These are phyloP conservation scores for Phoxinus phoxinus DNA, from an alignment of 2,113 vertebrate species.

Conservation along the genomic window DNA sequence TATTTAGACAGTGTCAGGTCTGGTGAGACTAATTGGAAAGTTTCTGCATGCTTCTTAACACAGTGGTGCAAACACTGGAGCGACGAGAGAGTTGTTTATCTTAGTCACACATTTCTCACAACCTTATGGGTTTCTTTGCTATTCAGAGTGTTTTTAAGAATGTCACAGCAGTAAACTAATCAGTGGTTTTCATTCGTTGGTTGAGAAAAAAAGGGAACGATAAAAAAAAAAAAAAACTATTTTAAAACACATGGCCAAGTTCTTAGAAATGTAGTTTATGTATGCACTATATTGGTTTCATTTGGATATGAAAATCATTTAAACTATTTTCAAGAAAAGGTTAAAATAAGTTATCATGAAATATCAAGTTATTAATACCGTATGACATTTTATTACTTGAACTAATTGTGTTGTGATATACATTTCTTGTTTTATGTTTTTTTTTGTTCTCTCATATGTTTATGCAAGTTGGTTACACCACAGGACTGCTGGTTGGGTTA, in stretches of 20 bases:
- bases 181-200: neutral
- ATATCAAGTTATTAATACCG: neutral
- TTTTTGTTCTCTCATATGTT: neutral
- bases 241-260: neutral
- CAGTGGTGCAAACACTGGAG: neutral
- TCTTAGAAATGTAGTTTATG: neutral
- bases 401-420: neutral
- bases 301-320: neutral
- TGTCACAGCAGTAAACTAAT: conserved; percentile 11
- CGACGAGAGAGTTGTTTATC: neutral
- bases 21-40: neutral
- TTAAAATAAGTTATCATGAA: too few species aligned
- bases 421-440: neutral
- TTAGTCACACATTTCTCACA: neutral
- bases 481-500: neutral
- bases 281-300: neutral
- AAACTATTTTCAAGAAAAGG: neutral
- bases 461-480: neutral
- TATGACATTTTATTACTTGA: neutral
- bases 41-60: neutral
- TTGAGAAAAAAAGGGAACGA: neutral
- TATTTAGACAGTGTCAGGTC: conserved; percentile 18
- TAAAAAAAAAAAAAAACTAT: too few species aligned
- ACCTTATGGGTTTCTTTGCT: neutral
- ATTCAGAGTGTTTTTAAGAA: neutral